Conservation (phyloP, 2,113 vertebrate genomes). For the Pachyramphus minor region DNA sequence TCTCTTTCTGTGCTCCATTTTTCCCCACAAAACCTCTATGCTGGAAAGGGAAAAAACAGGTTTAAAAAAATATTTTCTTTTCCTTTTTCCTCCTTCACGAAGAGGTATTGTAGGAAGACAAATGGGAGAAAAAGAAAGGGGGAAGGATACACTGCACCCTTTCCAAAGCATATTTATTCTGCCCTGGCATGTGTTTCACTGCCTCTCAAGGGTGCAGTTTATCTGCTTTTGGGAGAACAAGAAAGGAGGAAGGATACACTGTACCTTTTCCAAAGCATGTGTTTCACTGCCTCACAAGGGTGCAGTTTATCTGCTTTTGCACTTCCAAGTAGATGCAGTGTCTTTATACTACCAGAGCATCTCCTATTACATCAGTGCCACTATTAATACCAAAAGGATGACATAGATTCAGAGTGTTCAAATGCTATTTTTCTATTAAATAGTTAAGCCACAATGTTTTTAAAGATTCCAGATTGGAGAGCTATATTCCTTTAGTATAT, state of each 20-base stretch:
- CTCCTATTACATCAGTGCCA: neutral
- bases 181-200: neutral
- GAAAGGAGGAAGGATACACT: neutral
- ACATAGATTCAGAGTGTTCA: neutral
- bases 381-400: neutral
- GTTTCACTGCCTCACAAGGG: neutral
- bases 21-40: neutral
- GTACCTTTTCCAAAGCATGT: neutral
- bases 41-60: neutral
- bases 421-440: neutral
- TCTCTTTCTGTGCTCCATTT: neutral
- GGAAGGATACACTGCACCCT: neutral
- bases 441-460: neutral
- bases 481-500: neutral
- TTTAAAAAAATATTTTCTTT: neutral
- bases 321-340: neutral
- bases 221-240: neutral
- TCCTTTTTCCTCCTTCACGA: neutral
- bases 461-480: neutral
- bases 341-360: neutral
- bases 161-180: no score
- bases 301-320: conserved; percentile 6
- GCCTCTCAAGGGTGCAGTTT: neutral
- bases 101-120: neutral
- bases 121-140: neutral